Percentiles rank a stretch among this genome's conserved stretches.
phyloP scores from a whole-genome alignment of 2,888 invertebrate species.

The Hemicrepidius hirtus region DNA sequence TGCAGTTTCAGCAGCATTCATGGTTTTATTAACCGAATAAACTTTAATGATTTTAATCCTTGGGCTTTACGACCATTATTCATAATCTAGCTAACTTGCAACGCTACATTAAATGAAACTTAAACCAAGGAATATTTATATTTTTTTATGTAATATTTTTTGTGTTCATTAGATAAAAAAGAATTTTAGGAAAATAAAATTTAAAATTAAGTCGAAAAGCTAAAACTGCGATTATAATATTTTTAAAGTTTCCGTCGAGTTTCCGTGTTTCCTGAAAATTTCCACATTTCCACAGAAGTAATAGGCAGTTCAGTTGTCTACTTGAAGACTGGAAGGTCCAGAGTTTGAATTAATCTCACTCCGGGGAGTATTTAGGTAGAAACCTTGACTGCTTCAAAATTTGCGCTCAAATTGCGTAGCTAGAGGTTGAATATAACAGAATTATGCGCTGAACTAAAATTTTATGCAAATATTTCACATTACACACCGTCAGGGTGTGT shows the following conservation, averaged over 20 bases:
- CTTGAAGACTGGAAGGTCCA: conserved; percentile 29
- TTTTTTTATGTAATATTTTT: no score
- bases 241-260: background rate
- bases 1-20: conserved; percentile 9
- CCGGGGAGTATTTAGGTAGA: conserved; percentile 40
- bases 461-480: conserved; percentile 49
- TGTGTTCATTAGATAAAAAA: no score
- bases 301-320: conserved; percentile 30
- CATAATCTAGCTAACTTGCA: conserved; percentile 6
- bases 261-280: background rate
- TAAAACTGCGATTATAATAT: conserved; percentile 2
- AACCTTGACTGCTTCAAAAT: conserved; percentile 43
- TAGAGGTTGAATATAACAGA: conserved; percentile 39
- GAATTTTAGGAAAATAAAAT: no score
- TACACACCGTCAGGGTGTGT: conserved; percentile 30
- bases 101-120: background rate
- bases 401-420: conserved; percentile 42
- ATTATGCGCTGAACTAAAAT: conserved; percentile 43
- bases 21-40: conserved; percentile 21
- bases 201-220: background rate
- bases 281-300: conserved; percentile 10
- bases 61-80: conserved; percentile 13
- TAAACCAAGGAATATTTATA: background rate
- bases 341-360: conserved; percentile 41
- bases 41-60: conserved; percentile 21